These are phyloP conservation scores for Noturus placidus DNA, from an alignment of 2,113 vertebrate genomes.

Conservation along the genomic window DNA sequence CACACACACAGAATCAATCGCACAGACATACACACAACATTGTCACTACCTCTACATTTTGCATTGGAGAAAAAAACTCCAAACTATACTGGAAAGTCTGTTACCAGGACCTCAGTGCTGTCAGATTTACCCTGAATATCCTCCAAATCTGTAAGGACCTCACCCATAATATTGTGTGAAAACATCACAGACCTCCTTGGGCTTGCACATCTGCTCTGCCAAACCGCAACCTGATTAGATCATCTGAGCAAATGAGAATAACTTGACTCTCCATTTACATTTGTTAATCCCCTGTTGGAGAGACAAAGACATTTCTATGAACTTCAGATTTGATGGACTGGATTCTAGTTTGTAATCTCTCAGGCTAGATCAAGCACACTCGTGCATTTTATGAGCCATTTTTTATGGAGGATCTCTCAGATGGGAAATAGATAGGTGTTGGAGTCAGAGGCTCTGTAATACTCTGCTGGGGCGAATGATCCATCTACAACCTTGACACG, in stretches of 20 bases:
- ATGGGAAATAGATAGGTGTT: slow-evolving; percentile 51
- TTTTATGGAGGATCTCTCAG: slow-evolving; percentile 49
- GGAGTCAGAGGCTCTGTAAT: slow-evolving; percentile 48
- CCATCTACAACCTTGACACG: slow-evolving; percentile 52
- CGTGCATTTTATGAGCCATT: slow-evolving; percentile 42
- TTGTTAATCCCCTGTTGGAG: slow-evolving; percentile 32
- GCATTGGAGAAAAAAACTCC: neutral
- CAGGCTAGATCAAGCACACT: slow-evolving; percentile 18
- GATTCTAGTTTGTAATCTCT: slow-evolving; percentile 25
- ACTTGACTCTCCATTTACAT: slow-evolving; percentile 33
- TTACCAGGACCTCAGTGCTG: slow-evolving; percentile 13
- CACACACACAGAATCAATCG: neutral
- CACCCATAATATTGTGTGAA: neutral
- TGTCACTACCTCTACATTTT: neutral
- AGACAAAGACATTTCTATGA: slow-evolving; percentile 8
- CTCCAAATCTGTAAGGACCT: neutral
- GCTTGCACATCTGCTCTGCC: neutral
- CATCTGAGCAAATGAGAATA: slow-evolving; percentile 40
- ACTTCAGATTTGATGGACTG: slow-evolving; percentile 7
- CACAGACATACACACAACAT: neutral
- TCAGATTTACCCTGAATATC: neutral
- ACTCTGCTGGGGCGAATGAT: slow-evolving; percentile 40
- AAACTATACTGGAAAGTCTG: neutral
- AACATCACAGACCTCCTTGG: neutral
- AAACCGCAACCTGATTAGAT: slow-evolving; percentile 33